These are phyloP conservation scores for Excalfactoria chinensis DNA, from an alignment of 2,113 vertebrate genomes.

Conservation along the genomic window DNA sequence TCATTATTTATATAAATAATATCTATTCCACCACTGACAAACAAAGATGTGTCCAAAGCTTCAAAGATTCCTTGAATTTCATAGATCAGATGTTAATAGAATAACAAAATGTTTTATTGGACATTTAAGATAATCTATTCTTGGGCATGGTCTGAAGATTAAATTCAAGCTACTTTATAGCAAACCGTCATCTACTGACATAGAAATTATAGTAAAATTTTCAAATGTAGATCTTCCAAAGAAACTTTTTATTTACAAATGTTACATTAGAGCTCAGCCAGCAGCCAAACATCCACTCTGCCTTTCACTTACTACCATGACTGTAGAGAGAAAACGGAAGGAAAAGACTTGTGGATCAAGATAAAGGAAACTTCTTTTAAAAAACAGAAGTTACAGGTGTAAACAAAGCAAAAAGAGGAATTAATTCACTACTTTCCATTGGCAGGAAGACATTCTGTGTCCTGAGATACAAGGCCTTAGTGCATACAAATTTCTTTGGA, in stretches of 20 bases:
- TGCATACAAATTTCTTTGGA: neutral
- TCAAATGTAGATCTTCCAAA: neutral
- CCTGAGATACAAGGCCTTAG: neutral
- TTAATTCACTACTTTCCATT: neutral
- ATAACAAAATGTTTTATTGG: neutral
- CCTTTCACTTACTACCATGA: neutral
- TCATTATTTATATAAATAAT: neutral
- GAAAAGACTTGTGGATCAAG: neutral
- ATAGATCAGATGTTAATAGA: neutral
- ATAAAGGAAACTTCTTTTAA: neutral
- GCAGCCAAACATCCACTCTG: neutral
- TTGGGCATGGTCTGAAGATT: neutral
- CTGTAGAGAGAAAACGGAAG: neutral
- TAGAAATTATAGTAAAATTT: neutral
- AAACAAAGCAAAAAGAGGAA: neutral
- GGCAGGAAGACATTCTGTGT: neutral
- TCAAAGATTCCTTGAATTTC: neutral
- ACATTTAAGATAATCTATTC: neutral
- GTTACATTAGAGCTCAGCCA: neutral
- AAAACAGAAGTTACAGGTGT: neutral
- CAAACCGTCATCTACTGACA: neutral
- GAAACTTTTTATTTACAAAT: neutral
- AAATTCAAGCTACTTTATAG: neutral
- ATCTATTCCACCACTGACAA: neutral
- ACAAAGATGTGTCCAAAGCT: neutral